A percentile compares a stretch with the other conserved stretches of the same genome.
Conservation (phyloP, 2,113 vertebrate species). For the Electrona antarctica region DNA sequence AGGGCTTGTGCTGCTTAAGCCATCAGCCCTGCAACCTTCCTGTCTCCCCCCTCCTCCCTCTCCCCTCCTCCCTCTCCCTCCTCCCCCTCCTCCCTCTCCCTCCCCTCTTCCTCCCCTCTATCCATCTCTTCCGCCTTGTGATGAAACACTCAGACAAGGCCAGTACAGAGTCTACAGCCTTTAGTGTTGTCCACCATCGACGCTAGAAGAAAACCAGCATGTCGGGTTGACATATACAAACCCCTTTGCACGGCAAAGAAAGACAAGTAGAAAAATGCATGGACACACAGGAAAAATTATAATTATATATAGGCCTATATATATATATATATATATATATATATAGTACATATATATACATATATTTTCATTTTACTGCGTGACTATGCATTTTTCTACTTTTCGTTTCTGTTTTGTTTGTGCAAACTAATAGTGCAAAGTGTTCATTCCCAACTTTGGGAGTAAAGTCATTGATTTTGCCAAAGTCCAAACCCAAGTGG, state of each 20-base stretch:
- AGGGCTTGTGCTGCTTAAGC: slow-evolving; percentile 66
- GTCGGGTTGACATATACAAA: slow-evolving; percentile 17
- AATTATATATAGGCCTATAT: too few relatives aligned
- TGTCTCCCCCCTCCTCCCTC: too few relatives aligned
- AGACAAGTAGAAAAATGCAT: too few relatives aligned
- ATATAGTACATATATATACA: too few relatives aligned
- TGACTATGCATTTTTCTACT: slow-evolving; percentile 1
- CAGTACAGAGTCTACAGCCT: slow-evolving; percentile 19
- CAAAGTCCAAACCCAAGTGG: slow-evolving; percentile 61
- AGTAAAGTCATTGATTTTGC: slow-evolving; percentile 56
- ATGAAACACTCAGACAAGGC: slow-evolving; percentile 65
- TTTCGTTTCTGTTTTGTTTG: slow-evolving; percentile 1
- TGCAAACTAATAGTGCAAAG: slow-evolving; percentile 36
- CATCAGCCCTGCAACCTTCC: slow-evolving; percentile 51
- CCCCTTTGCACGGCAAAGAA: not conserved
- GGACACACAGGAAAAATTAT: too few relatives aligned
- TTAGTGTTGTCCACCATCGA: slow-evolving; percentile 50
- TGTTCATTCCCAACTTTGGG: slow-evolving; percentile 24
- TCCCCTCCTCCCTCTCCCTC: not conserved
- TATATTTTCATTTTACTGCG: too few relatives aligned
- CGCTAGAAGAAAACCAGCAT: slow-evolving; percentile 3
- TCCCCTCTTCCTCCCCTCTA: slow-evolving; percentile 36
- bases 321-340: too few relatives aligned
- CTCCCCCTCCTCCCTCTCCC: slow-evolving; percentile 1
- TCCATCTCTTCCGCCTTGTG: slow-evolving; percentile 37